Evolutionary conservation across 2,888 invertebrate genomes (phyloP).

Genomic region (Drosophila kokeensis): DNA sequence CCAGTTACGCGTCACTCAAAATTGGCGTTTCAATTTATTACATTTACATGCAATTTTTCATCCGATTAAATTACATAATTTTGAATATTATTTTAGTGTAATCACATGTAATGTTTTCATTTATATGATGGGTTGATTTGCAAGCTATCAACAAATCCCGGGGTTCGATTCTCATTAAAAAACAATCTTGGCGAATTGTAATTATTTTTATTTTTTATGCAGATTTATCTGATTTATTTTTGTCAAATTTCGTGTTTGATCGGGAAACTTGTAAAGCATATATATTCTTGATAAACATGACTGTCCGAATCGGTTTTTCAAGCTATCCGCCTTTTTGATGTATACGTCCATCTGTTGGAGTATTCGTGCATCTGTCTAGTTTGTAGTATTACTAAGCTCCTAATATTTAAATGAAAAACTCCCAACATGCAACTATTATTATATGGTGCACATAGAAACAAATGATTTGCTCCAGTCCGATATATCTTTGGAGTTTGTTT

Average conservation of each 20-base stretch:
- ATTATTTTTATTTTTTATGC: not conserved
- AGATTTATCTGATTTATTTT: too few species aligned
- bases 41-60: not conserved
- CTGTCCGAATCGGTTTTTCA: not conserved
- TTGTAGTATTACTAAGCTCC: too few species aligned
- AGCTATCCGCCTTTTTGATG: not conserved
- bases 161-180: not conserved
- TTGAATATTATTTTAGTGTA: not conserved
- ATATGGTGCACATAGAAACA: not conserved
- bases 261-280: too few species aligned
- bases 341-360: too few species aligned
- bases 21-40: not conserved
- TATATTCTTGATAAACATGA: not conserved
- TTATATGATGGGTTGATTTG: not conserved
- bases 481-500: not conserved
- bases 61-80: not conserved
- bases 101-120: not conserved
- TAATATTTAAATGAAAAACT: too few species aligned
- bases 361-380: too few species aligned
- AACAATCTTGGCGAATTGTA: not conserved
- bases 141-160: not conserved
- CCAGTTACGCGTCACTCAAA: not conserved
- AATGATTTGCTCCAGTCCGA: too few species aligned
- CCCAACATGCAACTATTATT: too few species aligned
- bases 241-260: too few species aligned